Conservation (phyloP, 2,797 vertebrate species). For the Chanos chanos region DNA sequence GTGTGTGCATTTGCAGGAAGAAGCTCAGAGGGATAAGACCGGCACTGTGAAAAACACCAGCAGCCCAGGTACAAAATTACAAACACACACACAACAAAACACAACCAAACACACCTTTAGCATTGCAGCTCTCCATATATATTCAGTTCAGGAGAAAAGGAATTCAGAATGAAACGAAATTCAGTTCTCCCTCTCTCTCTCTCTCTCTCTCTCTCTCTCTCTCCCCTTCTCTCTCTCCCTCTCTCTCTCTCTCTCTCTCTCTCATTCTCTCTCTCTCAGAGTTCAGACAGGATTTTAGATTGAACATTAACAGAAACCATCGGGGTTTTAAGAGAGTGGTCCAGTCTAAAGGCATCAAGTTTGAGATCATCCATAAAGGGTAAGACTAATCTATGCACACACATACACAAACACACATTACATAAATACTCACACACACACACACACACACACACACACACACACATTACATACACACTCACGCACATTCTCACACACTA, state of each 20-base stretch:
- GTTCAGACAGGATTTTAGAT: conserved; percentile 85
- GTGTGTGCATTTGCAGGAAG: conserved; percentile 71
- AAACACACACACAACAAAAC: background rate
- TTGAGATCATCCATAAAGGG: conserved; percentile 89
- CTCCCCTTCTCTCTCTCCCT: background rate
- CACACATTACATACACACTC: too few relatives aligned
- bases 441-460: background rate
- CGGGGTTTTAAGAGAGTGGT: conserved; percentile 80
- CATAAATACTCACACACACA: too few relatives aligned
- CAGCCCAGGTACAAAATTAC: conserved; percentile 56
- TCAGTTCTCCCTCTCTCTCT: too few relatives aligned
- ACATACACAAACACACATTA: too few relatives aligned
- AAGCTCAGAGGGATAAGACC: conserved; percentile 88
- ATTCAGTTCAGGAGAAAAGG: too few relatives aligned
- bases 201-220: background rate
- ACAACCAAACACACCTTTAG: background rate
- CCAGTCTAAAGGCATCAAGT: conserved; percentile 88
- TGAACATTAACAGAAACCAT: conserved; percentile 79
- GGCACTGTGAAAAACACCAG: conserved; percentile 77
- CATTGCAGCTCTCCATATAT: too few relatives aligned
- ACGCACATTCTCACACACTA: too few relatives aligned
- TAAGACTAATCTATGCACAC: too few relatives aligned
- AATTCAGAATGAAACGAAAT: too few relatives aligned
- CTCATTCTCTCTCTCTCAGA: conserved; percentile 53
- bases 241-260: background rate